Percentiles rank a stretch among this genome's conserved stretches.
Conservation (phyloP, 2,113 vertebrate genomes). For the Pogona vitticeps region DNA sequence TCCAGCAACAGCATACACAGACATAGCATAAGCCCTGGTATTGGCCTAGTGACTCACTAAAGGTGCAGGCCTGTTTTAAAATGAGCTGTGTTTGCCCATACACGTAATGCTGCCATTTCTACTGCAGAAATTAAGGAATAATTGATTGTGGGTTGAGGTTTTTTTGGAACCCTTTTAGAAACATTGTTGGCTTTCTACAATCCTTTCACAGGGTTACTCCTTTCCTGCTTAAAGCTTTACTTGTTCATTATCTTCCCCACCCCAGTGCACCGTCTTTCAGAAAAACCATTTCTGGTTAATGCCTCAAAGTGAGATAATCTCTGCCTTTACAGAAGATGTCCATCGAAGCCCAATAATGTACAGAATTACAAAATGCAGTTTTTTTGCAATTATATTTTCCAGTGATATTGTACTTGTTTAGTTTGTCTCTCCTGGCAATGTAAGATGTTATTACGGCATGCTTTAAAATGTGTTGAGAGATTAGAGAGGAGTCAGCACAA, state of each 20-base stretch:
- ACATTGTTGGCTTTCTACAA: not conserved
- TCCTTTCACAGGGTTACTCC: not conserved
- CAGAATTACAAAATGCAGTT: constrained; percentile 63
- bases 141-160: not conserved
- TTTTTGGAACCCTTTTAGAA: not conserved
- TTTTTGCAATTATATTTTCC: constrained; percentile 54
- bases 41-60: not conserved
- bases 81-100: not conserved
- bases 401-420: constrained; percentile 65
- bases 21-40: too few relatives aligned
- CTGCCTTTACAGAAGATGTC: constrained; percentile 50
- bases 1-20: too few relatives aligned
- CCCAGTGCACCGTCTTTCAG: not conserved
- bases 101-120: not conserved
- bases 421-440: constrained; percentile 68
- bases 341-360: constrained; percentile 41
- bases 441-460: constrained; percentile 64
- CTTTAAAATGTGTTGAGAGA: constrained; percentile 74
- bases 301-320: constrained; percentile 5
- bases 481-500: constrained; percentile 66
- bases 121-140: not conserved
- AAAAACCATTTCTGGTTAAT: constrained; percentile 38
- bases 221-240: not conserved
- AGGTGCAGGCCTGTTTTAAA: not conserved
- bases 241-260: not conserved